These are phyloP conservation scores for Hyla sarda DNA, from an alignment of 2,113 vertebrate species.

Conservation along the genomic window DNA sequence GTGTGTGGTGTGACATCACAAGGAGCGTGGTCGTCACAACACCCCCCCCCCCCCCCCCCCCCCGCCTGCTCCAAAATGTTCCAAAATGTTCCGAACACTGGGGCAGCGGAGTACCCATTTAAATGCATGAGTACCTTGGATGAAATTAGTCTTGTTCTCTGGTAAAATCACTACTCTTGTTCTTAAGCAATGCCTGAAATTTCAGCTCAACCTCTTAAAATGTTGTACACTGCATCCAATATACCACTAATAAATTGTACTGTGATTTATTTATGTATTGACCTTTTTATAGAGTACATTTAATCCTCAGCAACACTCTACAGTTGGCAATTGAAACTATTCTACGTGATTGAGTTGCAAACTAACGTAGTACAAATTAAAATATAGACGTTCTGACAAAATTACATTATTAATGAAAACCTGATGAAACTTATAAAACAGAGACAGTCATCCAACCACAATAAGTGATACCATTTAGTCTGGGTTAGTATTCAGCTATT, in stretches of 20 bases:
- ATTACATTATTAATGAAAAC: slow-evolving; percentile 24
- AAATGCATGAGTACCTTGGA: no score
- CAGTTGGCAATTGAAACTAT: background rate
- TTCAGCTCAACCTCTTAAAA: background rate
- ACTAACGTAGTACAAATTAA: background rate
- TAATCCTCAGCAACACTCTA: background rate
- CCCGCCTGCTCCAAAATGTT: no score
- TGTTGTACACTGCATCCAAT: background rate
- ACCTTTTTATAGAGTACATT: background rate
- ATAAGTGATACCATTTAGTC: background rate
- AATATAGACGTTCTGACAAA: slow-evolving; percentile 2
- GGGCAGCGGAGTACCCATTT: no score
- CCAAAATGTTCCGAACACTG: no score
- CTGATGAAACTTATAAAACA: slow-evolving; percentile 32
- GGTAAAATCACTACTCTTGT: background rate
- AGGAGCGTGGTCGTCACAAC: no score
- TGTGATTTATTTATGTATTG: background rate
- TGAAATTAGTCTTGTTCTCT: background rate
- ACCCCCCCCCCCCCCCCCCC: no score
- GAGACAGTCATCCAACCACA: background rate
- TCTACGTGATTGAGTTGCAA: background rate
- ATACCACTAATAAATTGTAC: background rate
- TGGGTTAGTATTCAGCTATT: background rate
- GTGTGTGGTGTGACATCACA: no score
- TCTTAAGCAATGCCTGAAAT: background rate